A percentile compares a stretch with the other conserved stretches of the same genome.
These are phyloP conservation scores for Tupaia tana DNA, from an alignment of 2,113 vertebrate genomes.

Conservation along the genomic window DNA sequence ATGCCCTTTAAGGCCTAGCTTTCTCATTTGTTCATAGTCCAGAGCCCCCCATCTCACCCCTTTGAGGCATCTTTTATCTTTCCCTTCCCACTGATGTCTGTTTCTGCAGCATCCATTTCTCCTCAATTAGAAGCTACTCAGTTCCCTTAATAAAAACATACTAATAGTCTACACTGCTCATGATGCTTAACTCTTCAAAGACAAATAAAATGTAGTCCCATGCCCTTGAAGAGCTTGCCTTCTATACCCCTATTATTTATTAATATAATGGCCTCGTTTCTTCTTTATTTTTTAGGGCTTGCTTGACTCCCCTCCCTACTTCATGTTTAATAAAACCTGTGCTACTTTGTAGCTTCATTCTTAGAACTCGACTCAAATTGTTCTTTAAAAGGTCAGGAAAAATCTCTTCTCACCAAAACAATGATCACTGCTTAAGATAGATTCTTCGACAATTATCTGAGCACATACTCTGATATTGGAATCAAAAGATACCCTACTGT, in stretches of 20 bases:
- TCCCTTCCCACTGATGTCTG: not conserved
- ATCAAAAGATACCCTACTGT: not conserved
- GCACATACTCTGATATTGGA: not conserved
- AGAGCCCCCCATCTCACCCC: not conserved
- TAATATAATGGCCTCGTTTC: not conserved
- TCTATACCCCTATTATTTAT: not conserved
- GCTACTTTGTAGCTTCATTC: not conserved
- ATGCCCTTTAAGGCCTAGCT: not conserved
- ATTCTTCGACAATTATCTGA: not conserved
- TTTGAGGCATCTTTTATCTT: not conserved
- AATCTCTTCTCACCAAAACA: conserved; percentile 32
- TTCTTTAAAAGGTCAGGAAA: conserved; percentile 42
- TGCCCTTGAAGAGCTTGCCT: not conserved
- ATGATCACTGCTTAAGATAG: not conserved
- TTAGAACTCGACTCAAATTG: conserved; percentile 15
- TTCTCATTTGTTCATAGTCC: not conserved
- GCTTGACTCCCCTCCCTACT: not conserved
- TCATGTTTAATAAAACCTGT: not conserved
- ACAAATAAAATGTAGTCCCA: not conserved
- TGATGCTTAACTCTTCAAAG: conserved; percentile 27
- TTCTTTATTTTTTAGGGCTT: conserved; percentile 32
- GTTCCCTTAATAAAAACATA: not conserved
- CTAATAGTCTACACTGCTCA: not conserved
- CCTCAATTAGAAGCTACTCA: not conserved
- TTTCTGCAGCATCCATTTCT: not conserved